These are phyloP conservation scores for Peribatodes rhomboidaria DNA, from an alignment of 2,888 invertebrate genomes.

Conservation along the genomic window DNA sequence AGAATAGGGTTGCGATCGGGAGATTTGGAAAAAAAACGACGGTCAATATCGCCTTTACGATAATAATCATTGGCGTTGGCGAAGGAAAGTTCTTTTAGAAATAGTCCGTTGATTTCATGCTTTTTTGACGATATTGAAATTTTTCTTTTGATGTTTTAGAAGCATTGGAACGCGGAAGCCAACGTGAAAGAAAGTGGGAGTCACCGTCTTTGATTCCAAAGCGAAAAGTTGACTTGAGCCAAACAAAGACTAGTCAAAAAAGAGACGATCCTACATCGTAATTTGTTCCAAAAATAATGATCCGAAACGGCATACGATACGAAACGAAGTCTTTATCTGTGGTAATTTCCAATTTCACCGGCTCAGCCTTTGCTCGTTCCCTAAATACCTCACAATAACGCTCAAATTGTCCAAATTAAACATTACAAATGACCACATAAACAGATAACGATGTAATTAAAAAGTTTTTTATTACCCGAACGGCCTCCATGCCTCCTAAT, in stretches of 20 bases:
- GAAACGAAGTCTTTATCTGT: conserved; percentile 13
- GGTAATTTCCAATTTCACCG: conserved; percentile 10
- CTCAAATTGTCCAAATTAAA: conserved; percentile 28
- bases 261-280: not conserved
- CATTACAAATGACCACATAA: conserved; percentile 33
- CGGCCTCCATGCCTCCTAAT: conserved; percentile 27
- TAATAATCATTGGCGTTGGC: conserved; percentile 33
- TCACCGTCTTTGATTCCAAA: not conserved
- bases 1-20: conserved; percentile 54
- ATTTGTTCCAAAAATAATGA: conserved; percentile 2
- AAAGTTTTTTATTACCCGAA: conserved; percentile 34
- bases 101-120: conserved; percentile 17
- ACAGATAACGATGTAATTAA: conserved; percentile 40
- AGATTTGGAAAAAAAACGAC: conserved; percentile 46
- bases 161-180: conserved; percentile 16
- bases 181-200: conserved; percentile 13
- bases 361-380: conserved; percentile 1
- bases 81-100: conserved; percentile 28
- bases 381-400: conserved; percentile 12
- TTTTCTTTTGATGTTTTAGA: conserved; percentile 17
- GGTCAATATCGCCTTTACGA: conserved; percentile 48
- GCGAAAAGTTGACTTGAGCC: not conserved
- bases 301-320: not conserved
- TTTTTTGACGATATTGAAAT: conserved; percentile 10
- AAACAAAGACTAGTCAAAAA: not conserved